Evolutionary conservation across 1,140 invertebrate genomes (phyloP), one percentile per base, ranked within the genome.

Genomic region (Antheraea mylitta): DNA sequence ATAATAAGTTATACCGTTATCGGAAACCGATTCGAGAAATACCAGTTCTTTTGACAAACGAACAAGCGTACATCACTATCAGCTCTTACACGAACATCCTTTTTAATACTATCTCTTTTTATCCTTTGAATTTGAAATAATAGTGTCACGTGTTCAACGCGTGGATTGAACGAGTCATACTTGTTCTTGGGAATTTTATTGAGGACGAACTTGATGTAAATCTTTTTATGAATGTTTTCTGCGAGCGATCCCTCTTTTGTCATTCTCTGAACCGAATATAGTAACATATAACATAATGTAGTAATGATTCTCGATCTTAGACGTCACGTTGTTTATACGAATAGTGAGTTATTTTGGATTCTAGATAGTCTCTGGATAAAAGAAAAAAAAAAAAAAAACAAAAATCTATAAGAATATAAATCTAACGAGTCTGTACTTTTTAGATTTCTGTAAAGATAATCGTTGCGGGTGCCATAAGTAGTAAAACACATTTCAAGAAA

Each of bases 91-190:
- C 66, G 62, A 53, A 81, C 75, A 83, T 87, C 76, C 71, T 83
- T 86, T 86, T 86, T 86, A 87, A 86, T 85, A 82, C 75, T 72
- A 77, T 70, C 72, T 69, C 69, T 85, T 87, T 83, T 86, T 86
- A 86, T 78, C 87, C 82, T 37, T 87, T 87, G 85, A 85, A 87
- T 87, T 85, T 85, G 83, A 83, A 85, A 85, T 89, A 87, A 86
- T 85, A 82, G 79, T 71, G 78, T 85, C 82, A 84, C 83, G 85
- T 75, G 76, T 48, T 73, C 85, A 83, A 53, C 45, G 16, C 45
- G 45, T 53, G 45, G 2, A 53, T 16, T 11, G 16, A 53, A 16
- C 11, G 45, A 16, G 16, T 53, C 45, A 13, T 53, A 53, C 16
- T 53, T 53, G 45, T 53, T 53, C 45, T n/a, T 53, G 45, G 16